Conservation (phyloP, 2,888 invertebrate genomes). For the Tryphoninae sp. region DNA sequence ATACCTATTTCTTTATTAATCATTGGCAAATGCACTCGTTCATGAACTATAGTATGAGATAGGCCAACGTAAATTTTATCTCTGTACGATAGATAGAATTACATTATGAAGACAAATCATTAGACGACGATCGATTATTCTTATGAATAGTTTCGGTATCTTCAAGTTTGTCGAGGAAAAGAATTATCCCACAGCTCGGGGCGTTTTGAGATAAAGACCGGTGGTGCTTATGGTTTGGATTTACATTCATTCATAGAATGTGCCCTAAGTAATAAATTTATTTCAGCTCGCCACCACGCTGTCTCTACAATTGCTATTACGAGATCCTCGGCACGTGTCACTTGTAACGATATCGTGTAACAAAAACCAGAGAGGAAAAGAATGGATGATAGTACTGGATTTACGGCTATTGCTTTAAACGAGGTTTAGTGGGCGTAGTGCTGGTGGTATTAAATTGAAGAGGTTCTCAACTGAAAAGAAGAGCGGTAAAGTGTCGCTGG, state of each 20-base stretch:
- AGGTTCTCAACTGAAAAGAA: background rate
- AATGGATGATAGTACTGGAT: background rate
- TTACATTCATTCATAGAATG: background rate
- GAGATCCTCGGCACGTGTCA: background rate
- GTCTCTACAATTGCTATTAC: background rate
- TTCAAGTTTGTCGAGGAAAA: too few species aligned
- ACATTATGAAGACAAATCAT: too few species aligned
- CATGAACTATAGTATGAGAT: background rate
- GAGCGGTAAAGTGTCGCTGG: background rate
- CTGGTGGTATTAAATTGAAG: background rate
- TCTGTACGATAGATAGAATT: background rate
- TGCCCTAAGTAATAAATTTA: background rate
- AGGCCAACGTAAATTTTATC: background rate
- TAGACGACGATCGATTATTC: too few species aligned
- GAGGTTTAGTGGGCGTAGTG: background rate
- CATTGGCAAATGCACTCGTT: constrained; percentile 22
- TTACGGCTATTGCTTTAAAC: background rate
- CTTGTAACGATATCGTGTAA: background rate
- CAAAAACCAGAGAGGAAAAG: background rate
- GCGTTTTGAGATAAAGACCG: background rate
- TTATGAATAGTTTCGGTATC: too few species aligned
- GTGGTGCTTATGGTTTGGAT: background rate
- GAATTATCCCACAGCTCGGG: background rate
- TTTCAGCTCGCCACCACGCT: background rate
- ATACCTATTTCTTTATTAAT: constrained; percentile 23